Conservation (phyloP, 1,140 invertebrate genomes). For the Bursaphelenchus mucronatus region DNA sequence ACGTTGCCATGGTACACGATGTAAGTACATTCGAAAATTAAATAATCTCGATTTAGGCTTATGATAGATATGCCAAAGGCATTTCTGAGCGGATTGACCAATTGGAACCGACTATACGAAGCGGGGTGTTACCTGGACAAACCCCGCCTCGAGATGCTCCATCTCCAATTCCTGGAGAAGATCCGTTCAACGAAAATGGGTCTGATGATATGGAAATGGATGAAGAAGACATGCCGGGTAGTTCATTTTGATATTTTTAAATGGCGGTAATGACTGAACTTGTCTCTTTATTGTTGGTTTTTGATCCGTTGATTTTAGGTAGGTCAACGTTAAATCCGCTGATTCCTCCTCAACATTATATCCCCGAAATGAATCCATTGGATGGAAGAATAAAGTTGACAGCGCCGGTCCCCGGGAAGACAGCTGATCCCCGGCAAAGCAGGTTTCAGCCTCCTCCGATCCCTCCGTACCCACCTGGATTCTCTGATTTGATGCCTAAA, state of each 20-base stretch:
- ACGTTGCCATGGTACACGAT: conserved; percentile 50
- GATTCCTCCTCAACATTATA: conserved; percentile 32
- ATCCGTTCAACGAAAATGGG: conserved; percentile 29
- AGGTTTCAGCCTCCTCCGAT: no score
- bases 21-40: conserved; percentile 22
- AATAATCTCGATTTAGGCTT: conserved; percentile 35
- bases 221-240: conserved; percentile 47
- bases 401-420: no score
- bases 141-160: conserved; percentile 47
- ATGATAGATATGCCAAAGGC: conserved; percentile 41
- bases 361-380: conserved; percentile 23
- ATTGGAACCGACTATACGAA: conserved; percentile 32
- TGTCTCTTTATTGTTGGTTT: conserved; percentile 10
- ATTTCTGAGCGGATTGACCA: conserved; percentile 30
- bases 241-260: no score
- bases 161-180: conserved; percentile 39
- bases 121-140: conserved; percentile 27
- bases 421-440: no score
- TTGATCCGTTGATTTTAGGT: conserved; percentile 5
- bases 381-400: no score
- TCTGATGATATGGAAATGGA: conserved; percentile 54
- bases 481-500: no score
- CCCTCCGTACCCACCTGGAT: no score
- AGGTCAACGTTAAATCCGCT: conserved; percentile 24
- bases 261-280: background rate